phyloP scores from a whole-genome alignment of 2,113 vertebrate species.

The Emydura subglobosa region DNA sequence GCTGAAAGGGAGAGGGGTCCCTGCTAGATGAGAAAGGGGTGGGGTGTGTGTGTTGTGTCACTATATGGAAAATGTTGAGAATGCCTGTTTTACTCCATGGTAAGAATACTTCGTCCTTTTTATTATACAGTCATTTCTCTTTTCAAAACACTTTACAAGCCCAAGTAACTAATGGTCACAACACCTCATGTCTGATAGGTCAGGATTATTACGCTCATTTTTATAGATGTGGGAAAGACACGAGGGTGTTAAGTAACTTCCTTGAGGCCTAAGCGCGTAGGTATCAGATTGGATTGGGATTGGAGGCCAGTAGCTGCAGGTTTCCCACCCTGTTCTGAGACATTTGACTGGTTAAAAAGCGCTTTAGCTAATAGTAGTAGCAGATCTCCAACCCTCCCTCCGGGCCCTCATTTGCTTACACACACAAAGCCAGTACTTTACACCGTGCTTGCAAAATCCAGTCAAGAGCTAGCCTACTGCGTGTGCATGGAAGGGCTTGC shows the following conservation, averaged over 20 bases:
- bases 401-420: background rate
- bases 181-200: background rate
- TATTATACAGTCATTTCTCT: background rate
- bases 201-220: background rate
- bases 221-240: background rate
- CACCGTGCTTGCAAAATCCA: background rate
- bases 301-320: background rate
- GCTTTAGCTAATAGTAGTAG: background rate
- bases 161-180: background rate
- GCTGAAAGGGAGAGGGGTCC: background rate
- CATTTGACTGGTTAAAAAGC: background rate
- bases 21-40: background rate
- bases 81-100: background rate
- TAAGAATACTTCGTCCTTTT: background rate
- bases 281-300: background rate
- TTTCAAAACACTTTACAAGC: background rate
- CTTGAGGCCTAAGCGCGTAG: background rate
- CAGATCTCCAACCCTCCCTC: background rate
- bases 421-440: background rate
- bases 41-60: background rate
- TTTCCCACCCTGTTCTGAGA: background rate
- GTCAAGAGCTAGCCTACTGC: background rate
- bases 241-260: background rate
- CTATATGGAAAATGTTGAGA: background rate
- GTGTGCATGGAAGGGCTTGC: background rate